Percentiles rank a stretch among this genome's conserved stretches.
Conservation (phyloP, 2,888 invertebrate species). For the Unio delphinus region DNA sequence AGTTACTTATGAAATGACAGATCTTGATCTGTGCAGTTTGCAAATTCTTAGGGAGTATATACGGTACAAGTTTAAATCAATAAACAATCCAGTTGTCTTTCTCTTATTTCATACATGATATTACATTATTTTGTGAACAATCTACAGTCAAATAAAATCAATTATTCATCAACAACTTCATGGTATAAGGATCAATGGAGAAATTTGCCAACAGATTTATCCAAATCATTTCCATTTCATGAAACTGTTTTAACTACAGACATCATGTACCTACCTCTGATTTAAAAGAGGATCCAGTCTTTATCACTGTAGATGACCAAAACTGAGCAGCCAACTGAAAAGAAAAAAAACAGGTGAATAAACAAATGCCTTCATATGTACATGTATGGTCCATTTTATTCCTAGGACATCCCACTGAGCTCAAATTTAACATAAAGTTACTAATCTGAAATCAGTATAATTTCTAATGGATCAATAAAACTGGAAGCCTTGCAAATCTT, state of each 20-base stretch:
- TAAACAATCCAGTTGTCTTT: background rate
- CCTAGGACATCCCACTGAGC: background rate
- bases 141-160: too few species aligned
- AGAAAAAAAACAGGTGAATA: background rate
- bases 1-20: too few species aligned
- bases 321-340: conserved; percentile 91
- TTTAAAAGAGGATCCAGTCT: conserved; percentile 50
- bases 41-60: too few species aligned
- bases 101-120: too few species aligned
- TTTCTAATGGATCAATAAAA: too few species aligned
- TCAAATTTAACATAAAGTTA: background rate
- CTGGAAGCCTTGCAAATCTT: too few species aligned
- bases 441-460: background rate
- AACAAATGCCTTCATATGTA: background rate
- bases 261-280: conserved; percentile 52
- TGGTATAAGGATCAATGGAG: too few species aligned
- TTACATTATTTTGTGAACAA: too few species aligned
- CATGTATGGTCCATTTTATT: background rate
- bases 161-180: too few species aligned
- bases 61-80: background rate
- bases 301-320: conserved; percentile 89
- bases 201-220: too few species aligned
- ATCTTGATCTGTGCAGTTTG: too few species aligned
- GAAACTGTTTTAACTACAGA: background rate
- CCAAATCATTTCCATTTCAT: background rate